Evolutionary conservation across 2,888 invertebrate species (phyloP), one percentile per base, ranked within the genome.

Genomic region (Subacronicta megacephala): DNA sequence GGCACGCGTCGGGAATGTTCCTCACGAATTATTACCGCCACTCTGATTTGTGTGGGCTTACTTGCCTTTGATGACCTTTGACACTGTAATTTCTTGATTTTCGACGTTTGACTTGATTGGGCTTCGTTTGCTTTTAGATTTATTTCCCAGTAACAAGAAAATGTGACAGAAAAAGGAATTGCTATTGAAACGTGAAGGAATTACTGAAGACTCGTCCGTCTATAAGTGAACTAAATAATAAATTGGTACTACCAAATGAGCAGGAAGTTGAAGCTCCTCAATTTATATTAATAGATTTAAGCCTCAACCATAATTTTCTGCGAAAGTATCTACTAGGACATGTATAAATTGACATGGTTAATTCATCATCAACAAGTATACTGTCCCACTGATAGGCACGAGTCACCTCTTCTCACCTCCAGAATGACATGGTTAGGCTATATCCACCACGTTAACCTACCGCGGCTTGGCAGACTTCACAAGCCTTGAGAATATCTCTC

Each of bases 1-100:
- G 73, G 73, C 83, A 85, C 84, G 84, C 82, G 78, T 81, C 57
- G 49, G 62, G 80, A 83, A 78, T 81, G 76, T 72, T 79, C 64
- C 67, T 74, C 68, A 55, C 43, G 42, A 78, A 77, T 77, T 78
- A 80, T 73, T 73, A 66, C 70, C 65, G 67, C 66, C 72, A 56
- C 76, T 74, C 75, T 77, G 75, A 81, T 80, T 80, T 80, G 78
- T 81, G 70, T 75, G 67, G 64, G 66, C 72, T 66, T 60, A 65
- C 62, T 70, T 66, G 59, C 56, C 51, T 62, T 62, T 56, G 63
- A 75, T 67, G 72, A 55, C 75, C 72, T 72, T 67, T 62, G 55
- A 70, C 60, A 53, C 57, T 59, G 47, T 65, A 54, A 58, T 75
- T 72, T 63, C 61, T 69, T 54, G 55, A 64, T 64, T 65, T 45